Conservation (phyloP, 2,113 vertebrate genomes). For the Platysternon megacephalum region DNA sequence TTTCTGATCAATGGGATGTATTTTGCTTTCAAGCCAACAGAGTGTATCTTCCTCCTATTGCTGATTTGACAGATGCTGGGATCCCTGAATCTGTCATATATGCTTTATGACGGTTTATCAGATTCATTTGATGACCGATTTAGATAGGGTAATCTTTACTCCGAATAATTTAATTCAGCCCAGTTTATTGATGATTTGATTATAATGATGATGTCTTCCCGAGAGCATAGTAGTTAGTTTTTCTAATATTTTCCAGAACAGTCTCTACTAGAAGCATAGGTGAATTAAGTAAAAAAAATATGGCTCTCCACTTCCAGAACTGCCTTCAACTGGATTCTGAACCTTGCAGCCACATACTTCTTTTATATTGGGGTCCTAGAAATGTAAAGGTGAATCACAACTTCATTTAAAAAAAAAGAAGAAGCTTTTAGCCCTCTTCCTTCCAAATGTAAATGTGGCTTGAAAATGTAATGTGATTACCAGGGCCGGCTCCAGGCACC, state of each 20-base stretch:
- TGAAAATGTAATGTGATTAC: not conserved
- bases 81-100: not conserved
- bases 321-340: not conserved
- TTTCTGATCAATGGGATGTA: not conserved
- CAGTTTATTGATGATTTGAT: conserved; percentile 35
- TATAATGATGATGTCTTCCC: conserved; percentile 1
- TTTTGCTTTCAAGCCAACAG: conserved; percentile 25
- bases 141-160: conserved; percentile 10
- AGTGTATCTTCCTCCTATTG: conserved; percentile 14
- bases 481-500: too few species aligned
- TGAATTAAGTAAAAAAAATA: not conserved
- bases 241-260: conserved; percentile 39
- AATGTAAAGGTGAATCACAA: not conserved
- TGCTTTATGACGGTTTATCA: not conserved
- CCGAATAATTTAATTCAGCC: conserved; percentile 36
- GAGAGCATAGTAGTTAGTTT: not conserved
- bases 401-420: not conserved
- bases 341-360: not conserved
- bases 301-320: not conserved
- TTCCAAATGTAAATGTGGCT: not conserved
- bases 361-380: not conserved
- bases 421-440: not conserved
- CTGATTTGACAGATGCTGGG: not conserved
- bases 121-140: not conserved
- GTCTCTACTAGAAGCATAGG: not conserved